Evolutionary conservation across 2,113 vertebrate genomes (phyloP).

Genomic region (Micromys minutus): DNA sequence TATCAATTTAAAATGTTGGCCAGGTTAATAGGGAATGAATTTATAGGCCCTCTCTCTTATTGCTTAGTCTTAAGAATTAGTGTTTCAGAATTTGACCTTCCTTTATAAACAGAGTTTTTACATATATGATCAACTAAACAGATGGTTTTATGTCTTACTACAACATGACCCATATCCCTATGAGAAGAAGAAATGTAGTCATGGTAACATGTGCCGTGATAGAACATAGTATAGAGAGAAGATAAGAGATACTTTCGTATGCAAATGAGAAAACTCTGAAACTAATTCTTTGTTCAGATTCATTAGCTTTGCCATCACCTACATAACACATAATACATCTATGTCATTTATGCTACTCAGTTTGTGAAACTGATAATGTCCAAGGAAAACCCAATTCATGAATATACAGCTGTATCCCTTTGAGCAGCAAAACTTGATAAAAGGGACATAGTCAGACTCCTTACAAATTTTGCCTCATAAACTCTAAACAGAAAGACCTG

Average conservation of each 20-base stretch:
- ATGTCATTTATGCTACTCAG: background rate
- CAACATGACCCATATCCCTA: background rate
- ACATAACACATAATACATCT: background rate
- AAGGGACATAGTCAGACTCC: background rate
- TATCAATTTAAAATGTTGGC: background rate
- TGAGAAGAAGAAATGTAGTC: background rate
- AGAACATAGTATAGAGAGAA: background rate
- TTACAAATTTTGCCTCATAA: background rate
- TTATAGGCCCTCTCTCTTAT: background rate
- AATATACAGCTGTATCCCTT: background rate
- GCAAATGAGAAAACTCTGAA: background rate
- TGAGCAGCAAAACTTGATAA: background rate
- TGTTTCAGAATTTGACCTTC: background rate
- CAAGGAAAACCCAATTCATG: background rate
- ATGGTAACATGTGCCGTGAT: rapidly evolving
- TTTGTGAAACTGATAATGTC: background rate
- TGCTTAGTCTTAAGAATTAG: background rate
- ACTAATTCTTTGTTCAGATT: background rate
- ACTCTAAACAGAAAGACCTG: background rate
- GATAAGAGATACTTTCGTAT: background rate
- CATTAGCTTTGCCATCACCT: background rate
- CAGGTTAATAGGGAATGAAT: background rate
- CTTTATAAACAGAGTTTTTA: background rate
- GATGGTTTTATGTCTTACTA: background rate
- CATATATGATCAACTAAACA: background rate